phyloP scores from a whole-genome alignment of 2,888 invertebrate genomes.

The Merodon equestris region DNA sequence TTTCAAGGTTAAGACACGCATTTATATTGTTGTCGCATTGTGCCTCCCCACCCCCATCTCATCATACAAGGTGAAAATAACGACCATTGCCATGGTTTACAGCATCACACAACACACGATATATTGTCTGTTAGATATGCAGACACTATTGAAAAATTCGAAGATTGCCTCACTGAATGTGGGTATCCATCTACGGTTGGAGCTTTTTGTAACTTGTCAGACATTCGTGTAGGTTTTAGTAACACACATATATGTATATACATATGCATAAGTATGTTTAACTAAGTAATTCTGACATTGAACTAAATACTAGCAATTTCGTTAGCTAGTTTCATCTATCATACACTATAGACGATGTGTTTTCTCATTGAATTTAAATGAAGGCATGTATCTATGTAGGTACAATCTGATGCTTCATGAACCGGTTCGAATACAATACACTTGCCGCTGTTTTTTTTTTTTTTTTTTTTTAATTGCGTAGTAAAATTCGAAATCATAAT shows the following conservation, averaged over 20 bases:
- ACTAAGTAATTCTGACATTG: conserved; percentile 63
- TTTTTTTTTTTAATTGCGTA: conserved; percentile 47
- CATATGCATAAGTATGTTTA: conserved; percentile 26
- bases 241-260: conserved; percentile 29
- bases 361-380: conserved; percentile 57
- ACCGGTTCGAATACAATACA: conserved; percentile 53
- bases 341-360: conserved; percentile 28
- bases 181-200: conserved; percentile 57
- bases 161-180: conserved; percentile 57
- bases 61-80: conserved; percentile 9
- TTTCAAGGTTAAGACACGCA: conserved; percentile 54
- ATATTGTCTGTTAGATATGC: conserved; percentile 29
- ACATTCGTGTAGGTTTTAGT: conserved; percentile 47
- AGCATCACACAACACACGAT: conserved; percentile 30
- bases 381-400: conserved; percentile 6
- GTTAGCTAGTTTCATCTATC: background rate
- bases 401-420: conserved; percentile 49
- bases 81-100: conserved; percentile 42
- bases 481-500: conserved; percentile 44
- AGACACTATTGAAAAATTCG: conserved; percentile 45
- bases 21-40: conserved; percentile 1
- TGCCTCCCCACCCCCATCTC: conserved; percentile 1
- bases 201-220: conserved; percentile 45
- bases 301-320: conserved; percentile 54
- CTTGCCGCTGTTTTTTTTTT: conserved; percentile 36